phyloP scores from a whole-genome alignment of 1,140 invertebrate species.

The Panagrolaimus sp. region DNA sequence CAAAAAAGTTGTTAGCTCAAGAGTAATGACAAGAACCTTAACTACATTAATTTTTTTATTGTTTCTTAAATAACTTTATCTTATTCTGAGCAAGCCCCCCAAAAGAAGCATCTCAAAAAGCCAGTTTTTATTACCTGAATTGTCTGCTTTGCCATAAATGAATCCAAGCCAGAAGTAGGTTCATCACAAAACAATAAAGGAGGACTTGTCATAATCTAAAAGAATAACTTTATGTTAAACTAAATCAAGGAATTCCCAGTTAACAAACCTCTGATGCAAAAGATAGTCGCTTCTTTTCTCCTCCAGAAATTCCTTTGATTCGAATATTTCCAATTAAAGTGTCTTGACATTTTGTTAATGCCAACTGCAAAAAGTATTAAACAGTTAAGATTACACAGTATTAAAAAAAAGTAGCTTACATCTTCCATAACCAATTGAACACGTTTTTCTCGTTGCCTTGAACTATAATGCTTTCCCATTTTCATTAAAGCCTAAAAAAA shows the following conservation, averaged over 20 bases:
- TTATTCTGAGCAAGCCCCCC: too few relatives aligned
- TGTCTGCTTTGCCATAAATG: slow-evolving; percentile 70
- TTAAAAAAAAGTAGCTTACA: too few relatives aligned
- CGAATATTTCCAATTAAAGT: slow-evolving; percentile 77
- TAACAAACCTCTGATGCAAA: slow-evolving; percentile 66
- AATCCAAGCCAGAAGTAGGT: slow-evolving; percentile 85
- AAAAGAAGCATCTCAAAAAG: too few relatives aligned
- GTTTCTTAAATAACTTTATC: too few relatives aligned
- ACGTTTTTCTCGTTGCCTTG: slow-evolving; percentile 72
- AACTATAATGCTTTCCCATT: slow-evolving; percentile 77
- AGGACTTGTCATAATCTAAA: slow-evolving; percentile 83
- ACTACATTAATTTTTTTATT: too few relatives aligned
- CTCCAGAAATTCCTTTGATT: slow-evolving; percentile 86
- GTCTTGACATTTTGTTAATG: slow-evolving; percentile 54
- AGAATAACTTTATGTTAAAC: slow-evolving; percentile 59
- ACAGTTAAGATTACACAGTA: too few relatives aligned
- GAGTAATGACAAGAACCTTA: too few relatives aligned
- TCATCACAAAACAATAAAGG: slow-evolving; percentile 93
- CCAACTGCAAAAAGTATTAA: slow-evolving; percentile 62
- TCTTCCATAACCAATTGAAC: slow-evolving; percentile 77
- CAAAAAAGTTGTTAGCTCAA: too few relatives aligned
- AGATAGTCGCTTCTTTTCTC: slow-evolving; percentile 84
- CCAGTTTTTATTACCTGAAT: not conserved
- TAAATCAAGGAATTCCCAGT: not conserved
- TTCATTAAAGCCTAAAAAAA: slow-evolving; percentile 62